Base-by-base conservation (phyloP, 1,140 invertebrate species). In the Drosophila obscura region DNA sequence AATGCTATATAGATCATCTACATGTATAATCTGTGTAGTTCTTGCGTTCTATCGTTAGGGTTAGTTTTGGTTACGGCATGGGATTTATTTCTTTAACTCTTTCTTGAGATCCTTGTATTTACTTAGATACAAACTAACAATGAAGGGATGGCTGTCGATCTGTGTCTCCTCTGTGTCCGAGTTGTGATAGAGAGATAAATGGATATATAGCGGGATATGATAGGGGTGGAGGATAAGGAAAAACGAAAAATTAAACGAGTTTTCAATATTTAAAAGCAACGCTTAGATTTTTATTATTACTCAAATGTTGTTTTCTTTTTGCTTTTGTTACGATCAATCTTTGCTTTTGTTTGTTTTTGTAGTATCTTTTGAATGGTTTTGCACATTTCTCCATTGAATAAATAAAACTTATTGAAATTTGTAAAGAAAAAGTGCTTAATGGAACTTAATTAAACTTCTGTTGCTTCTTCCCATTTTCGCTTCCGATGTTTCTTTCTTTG, bases 281-380 rank as follows among this genome's bases (percentile, higher is more conserved):
- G 81, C 81, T 85, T 80, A 80, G 61, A 78, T 35, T 87, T 85
- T 87, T 85, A 81, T 85, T 85, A 72, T 87, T 78, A 74, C 77
- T 75, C 71, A 69, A 52, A 82, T 75, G 65, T 79, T 57, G 50
- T 45, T 75, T 75, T 84, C 43, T 51, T 71, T 43, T 57, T 57
- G 13, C 31, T 28, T 24, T 28, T 51, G 31, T 62, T 66, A 59
- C 39, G 65, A 51, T 82, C 64, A 43, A 56, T 65, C 56, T 66
- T 64, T 62, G 46, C 24, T 64, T 68, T 75, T 72, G 64, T 72
- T 53, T 69, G 13, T 52, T 59, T 15, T 64, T 43, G 28, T 68
- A 19, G 19, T 19, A 51, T 57, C 41, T 66, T 61, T 51, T 53
- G 64, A 13, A 75, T 60, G 73, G 51, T 52, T 80, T 82, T 83